These are phyloP conservation scores for Nothobranchius kuhntae DNA, from an alignment of 2,113 vertebrate species.

Conservation along the genomic window DNA sequence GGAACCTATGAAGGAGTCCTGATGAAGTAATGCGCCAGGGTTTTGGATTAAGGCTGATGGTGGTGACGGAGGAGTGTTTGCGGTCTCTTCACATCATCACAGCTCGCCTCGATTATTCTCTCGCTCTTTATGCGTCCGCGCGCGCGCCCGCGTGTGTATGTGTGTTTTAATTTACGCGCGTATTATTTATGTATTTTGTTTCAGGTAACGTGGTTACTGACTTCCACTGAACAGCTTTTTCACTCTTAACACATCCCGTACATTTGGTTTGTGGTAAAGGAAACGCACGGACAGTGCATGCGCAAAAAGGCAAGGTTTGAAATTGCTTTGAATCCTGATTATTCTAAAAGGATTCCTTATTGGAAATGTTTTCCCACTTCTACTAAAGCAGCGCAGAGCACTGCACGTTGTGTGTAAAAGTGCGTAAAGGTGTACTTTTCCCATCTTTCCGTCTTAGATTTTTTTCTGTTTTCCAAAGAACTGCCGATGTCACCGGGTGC, in stretches of 20 bases:
- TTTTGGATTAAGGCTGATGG: constrained; percentile 28
- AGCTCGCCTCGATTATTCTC: constrained; percentile 9
- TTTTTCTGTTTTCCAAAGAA: constrained; percentile 56
- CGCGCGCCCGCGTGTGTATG: neutral
- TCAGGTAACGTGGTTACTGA: too few species aligned
- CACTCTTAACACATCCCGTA: too few species aligned
- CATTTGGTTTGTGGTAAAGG: too few species aligned
- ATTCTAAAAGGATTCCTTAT: constrained; percentile 21
- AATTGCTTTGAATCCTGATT: too few species aligned
- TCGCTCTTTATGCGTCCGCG: constrained; percentile 1
- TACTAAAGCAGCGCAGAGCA: constrained; percentile 81
- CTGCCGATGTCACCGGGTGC: constrained; percentile 78
- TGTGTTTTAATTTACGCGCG: constrained; percentile 46
- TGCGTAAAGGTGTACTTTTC: constrained; percentile 49
- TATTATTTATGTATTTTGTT: constrained; percentile 1
- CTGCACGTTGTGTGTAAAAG: constrained; percentile 37
- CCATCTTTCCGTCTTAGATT: neutral
- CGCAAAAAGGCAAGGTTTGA: too few species aligned
- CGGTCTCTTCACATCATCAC: constrained; percentile 57
- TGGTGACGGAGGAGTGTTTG: constrained; percentile 44
- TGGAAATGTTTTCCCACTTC: constrained; percentile 80
- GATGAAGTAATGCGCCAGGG: constrained; percentile 60
- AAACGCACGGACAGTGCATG: too few species aligned
- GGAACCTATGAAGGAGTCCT: constrained; percentile 65
- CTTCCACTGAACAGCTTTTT: neutral